Evolutionary conservation across 2,113 vertebrate genomes (phyloP).

Genomic region (Amphiprion percula): DNA sequence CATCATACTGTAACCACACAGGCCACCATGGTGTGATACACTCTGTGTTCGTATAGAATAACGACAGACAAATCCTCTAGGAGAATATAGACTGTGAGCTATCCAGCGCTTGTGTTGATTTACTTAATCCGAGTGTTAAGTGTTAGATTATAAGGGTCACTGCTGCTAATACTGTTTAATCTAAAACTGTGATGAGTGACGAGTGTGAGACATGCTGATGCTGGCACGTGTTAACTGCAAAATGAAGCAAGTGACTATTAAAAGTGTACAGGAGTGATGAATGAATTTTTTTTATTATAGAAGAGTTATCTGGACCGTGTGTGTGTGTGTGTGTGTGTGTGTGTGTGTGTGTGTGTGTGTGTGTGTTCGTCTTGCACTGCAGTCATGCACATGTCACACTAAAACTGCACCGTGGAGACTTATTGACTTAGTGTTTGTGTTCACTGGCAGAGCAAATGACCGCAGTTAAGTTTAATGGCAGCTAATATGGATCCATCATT

Average conservation of each 20-base stretch:
- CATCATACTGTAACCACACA: neutral
- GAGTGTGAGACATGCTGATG: constrained; percentile 8
- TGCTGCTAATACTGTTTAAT: constrained; percentile 6
- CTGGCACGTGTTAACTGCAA: constrained; percentile 10
- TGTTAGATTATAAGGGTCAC: neutral
- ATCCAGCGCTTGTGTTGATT: neutral
- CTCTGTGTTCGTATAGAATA: neutral
- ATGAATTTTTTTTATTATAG: neutral
- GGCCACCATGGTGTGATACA: neutral
- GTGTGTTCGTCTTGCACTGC: neutral
- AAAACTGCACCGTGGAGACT: neutral
- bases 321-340: neutral
- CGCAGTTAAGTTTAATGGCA: constrained; percentile 5
- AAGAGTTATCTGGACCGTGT: constrained; percentile 4
- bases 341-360: neutral
- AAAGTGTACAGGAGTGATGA: neutral
- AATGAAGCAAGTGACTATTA: constrained; percentile 9
- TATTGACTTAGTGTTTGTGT: constrained; percentile 3
- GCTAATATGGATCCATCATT: constrained; percentile 10
- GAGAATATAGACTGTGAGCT: neutral
- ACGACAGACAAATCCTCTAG: neutral
- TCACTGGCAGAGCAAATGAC: neutral
- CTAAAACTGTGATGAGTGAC: constrained; percentile 5
- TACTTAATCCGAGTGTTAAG: neutral
- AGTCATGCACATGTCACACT: neutral